Conservation (phyloP, 2,797 vertebrate species). For the Novumbra hubbsi region DNA sequence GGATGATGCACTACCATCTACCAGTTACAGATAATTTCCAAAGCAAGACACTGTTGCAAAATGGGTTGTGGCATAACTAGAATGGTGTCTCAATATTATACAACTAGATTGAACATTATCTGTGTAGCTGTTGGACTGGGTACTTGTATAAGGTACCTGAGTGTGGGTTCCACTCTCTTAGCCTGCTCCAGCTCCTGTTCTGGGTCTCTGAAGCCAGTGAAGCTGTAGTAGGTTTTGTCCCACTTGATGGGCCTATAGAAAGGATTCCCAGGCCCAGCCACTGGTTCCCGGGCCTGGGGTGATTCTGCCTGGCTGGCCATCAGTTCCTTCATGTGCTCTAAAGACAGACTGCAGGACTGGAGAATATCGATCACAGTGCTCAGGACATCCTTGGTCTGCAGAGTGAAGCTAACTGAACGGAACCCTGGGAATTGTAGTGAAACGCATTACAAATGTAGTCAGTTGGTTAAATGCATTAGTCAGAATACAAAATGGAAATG, state of each 20-base stretch:
- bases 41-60: too few species aligned
- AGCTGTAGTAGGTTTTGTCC: constrained; percentile 92
- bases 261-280: constrained; percentile 36
- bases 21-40: too few species aligned
- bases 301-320: constrained; percentile 42
- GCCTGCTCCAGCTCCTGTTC: constrained; percentile 89
- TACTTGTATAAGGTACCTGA: constrained; percentile 71
- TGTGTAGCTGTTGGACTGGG: too few species aligned
- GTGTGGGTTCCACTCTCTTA: constrained; percentile 79
- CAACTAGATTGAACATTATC: too few species aligned
- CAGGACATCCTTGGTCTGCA: constrained; percentile 84
- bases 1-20: too few species aligned
- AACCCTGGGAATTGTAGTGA: constrained; percentile 77
- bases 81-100: too few species aligned
- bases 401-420: constrained; percentile 88
- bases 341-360: constrained; percentile 89
- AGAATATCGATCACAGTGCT: constrained; percentile 89
- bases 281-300: constrained; percentile 43
- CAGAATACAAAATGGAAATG: not conserved
- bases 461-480: not conserved
- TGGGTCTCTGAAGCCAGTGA: constrained; percentile 92
- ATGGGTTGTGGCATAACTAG: too few species aligned
- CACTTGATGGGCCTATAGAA: constrained; percentile 90
- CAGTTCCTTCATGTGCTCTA: constrained; percentile 81
- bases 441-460: not conserved